phyloP scores from a whole-genome alignment of 2,113 vertebrate genomes.

The Anser brachyrhynchus region DNA sequence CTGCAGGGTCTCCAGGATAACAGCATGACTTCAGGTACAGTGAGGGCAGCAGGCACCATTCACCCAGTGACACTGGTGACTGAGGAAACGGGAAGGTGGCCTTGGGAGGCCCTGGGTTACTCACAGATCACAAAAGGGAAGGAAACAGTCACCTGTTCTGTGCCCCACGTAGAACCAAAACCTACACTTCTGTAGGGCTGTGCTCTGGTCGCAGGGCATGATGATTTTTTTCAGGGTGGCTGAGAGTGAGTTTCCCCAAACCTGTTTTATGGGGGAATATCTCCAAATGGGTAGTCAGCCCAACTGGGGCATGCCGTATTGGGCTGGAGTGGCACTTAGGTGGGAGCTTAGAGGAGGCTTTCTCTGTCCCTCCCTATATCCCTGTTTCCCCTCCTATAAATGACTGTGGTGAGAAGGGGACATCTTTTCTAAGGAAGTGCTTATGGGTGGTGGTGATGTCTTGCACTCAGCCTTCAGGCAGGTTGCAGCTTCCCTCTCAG shows the following conservation, averaged over 20 bases:
- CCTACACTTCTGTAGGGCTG: neutral
- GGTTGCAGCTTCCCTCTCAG: neutral
- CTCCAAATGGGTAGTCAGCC: neutral
- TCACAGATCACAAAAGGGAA: neutral
- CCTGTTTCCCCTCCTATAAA: neutral
- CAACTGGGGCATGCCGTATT: rapidly evolving
- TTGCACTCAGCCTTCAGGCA: neutral
- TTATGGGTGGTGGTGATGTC: neutral
- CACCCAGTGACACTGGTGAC: neutral
- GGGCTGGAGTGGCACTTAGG: neutral
- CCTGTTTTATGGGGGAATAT: neutral
- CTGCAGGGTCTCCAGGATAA: neutral
- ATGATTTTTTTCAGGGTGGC: neutral
- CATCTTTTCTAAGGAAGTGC: neutral
- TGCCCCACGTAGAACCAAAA: rapidly evolving
- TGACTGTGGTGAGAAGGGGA: neutral
- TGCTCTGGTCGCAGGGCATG: neutral
- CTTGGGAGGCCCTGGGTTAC: neutral
- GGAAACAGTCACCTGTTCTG: neutral
- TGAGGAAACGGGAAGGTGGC: neutral
- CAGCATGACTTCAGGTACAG: neutral
- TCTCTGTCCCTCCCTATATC: too few relatives aligned
- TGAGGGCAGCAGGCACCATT: rapidly evolving
- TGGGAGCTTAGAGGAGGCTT: neutral
- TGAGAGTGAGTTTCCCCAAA: neutral